phyloP scores from a whole-genome alignment of 2,888 invertebrate species.

The Hirudinaria manillensis region DNA sequence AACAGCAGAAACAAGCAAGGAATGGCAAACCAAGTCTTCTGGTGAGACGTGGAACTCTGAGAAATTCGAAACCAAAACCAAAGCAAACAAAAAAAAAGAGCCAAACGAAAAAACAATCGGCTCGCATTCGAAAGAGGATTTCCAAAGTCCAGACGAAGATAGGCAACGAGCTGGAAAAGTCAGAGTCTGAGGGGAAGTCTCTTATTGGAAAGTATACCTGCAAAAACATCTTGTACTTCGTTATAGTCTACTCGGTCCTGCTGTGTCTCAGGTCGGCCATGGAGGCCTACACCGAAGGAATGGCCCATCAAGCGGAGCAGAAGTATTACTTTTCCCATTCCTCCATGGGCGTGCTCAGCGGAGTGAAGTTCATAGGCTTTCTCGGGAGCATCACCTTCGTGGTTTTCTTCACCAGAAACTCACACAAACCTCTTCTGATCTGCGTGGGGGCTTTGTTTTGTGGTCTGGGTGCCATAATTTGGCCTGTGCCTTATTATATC shows the following conservation, averaged over 20 bases:
- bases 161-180: background rate
- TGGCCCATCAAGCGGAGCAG: constrained; percentile 22
- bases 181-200: constrained; percentile 15
- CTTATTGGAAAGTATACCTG: constrained; percentile 22
- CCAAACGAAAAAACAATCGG: background rate
- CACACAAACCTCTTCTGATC: constrained; percentile 30
- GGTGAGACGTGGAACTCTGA: too few relatives aligned
- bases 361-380: constrained; percentile 17
- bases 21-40: too few relatives aligned
- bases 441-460: constrained; percentile 21
- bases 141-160: constrained; percentile 2
- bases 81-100: background rate
- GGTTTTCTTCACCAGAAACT: constrained; percentile 15
- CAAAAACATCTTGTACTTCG: constrained; percentile 24
- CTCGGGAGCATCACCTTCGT: constrained; percentile 21
- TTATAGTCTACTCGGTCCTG: constrained; percentile 27
- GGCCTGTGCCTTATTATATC: constrained; percentile 33
- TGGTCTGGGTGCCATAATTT: constrained; percentile 25
- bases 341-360: constrained; percentile 10
- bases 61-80: background rate
- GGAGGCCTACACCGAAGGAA: constrained; percentile 26
- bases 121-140: background rate
- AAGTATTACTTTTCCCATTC: constrained; percentile 27
- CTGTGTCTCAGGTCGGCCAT: constrained; percentile 28
- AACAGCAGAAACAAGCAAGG: too few relatives aligned